Conservation (phyloP, 2,113 vertebrate genomes). For the Bagarius yarrelli region DNA sequence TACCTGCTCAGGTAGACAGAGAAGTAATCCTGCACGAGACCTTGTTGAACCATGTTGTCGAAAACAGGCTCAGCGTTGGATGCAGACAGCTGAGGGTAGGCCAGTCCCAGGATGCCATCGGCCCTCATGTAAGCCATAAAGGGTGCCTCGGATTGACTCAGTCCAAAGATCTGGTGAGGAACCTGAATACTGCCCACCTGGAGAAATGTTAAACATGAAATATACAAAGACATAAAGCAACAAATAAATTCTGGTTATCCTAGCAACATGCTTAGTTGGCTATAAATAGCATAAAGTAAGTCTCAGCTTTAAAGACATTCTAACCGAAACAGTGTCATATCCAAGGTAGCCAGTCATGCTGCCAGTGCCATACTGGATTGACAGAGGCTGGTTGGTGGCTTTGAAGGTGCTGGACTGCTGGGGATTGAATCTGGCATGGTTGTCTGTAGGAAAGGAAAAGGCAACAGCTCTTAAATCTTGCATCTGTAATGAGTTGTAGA, state of each 20-base stretch:
- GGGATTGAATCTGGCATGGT: slow-evolving; percentile 57
- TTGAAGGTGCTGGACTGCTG: slow-evolving; percentile 55
- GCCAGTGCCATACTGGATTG: slow-evolving; percentile 53
- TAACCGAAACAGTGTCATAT: slow-evolving; percentile 60
- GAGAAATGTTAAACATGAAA: not conserved
- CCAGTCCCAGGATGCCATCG: slow-evolving; percentile 63
- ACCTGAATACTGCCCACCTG: slow-evolving; percentile 56
- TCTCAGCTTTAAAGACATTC: not conserved
- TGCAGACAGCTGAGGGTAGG: slow-evolving; percentile 52
- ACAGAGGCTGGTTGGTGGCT: slow-evolving; percentile 20
- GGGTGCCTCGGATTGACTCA: slow-evolving; percentile 64
- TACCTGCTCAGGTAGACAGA: slow-evolving; percentile 62
- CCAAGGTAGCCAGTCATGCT: slow-evolving; percentile 60
- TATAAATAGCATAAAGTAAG: not conserved
- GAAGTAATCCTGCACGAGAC: slow-evolving; percentile 56
- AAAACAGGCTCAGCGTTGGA: slow-evolving; percentile 59
- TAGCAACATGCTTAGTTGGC: not conserved
- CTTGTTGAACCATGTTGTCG: slow-evolving; percentile 61
- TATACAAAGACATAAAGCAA: not conserved
- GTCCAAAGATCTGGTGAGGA: slow-evolving; percentile 70
- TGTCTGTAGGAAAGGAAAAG: slow-evolving; percentile 42
- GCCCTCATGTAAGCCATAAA: slow-evolving; percentile 55
- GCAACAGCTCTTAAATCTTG: not conserved
- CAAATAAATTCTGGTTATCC: not conserved
- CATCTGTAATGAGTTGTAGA: not conserved